Evolutionary conservation across 2,888 invertebrate genomes (phyloP).

Genomic region (Linnaemya vulpina): DNA sequence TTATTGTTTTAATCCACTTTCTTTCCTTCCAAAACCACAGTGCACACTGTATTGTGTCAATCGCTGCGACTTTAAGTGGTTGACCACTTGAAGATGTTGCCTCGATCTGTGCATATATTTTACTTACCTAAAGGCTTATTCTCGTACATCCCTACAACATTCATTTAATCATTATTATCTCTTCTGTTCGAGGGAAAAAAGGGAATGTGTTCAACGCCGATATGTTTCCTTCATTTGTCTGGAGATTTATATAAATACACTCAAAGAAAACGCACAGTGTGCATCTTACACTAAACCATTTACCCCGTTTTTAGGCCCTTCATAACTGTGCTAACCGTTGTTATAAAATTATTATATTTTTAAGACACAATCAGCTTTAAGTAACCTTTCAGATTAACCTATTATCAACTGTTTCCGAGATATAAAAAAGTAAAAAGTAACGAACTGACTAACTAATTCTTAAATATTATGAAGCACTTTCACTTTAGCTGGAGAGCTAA

Average conservation of each 20-base stretch:
- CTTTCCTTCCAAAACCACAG: conserved; percentile 3
- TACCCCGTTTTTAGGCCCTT: no score
- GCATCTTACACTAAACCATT: no score
- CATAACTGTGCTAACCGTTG: no score
- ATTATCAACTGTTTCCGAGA: no score
- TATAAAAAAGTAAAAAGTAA: no score
- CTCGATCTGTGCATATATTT: conserved; percentile 37
- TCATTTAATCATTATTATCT: conserved; percentile 69
- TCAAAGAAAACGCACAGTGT: no score
- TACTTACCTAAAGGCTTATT: conserved; percentile 32
- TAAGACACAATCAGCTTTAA: no score
- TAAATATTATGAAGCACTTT: no score
- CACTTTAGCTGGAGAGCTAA: no score
- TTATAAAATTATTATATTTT: no score
- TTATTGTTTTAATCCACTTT: neutral
- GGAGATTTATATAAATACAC: conserved; percentile 19
- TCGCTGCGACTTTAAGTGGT: conserved; percentile 36
- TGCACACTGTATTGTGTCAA: conserved; percentile 12
- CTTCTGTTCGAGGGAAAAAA: conserved; percentile 11
- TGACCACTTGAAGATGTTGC: conserved; percentile 57
- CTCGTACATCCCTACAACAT: conserved; percentile 52
- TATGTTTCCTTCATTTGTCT: conserved; percentile 26
- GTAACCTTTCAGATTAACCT: no score
- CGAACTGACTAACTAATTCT: no score
- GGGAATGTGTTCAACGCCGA: conserved; percentile 11